These are phyloP conservation scores for Anas flavirostris DNA, from an alignment of 2,797 vertebrate genomes.

Conservation along the genomic window DNA sequence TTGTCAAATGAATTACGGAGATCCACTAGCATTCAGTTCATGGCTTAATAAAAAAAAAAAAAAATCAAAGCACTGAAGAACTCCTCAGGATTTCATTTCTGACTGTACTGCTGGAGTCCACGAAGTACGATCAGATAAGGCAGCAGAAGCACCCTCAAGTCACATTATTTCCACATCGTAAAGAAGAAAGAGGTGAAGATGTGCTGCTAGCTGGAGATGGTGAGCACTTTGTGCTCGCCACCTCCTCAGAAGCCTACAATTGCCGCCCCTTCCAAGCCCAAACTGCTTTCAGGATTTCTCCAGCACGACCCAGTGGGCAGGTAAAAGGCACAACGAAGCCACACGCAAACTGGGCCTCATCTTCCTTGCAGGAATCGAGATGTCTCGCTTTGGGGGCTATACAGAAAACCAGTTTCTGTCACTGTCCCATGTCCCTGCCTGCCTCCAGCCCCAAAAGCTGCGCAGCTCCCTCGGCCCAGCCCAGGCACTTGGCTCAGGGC, in stretches of 20 bases:
- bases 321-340: neutral
- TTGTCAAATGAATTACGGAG: neutral
- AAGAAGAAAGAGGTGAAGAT: neutral
- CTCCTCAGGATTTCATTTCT: neutral
- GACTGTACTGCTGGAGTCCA: neutral
- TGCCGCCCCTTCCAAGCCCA: neutral
- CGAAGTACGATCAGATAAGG: neutral
- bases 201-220: neutral
- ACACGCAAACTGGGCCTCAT: neutral
- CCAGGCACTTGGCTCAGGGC: neutral
- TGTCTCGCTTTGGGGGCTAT: neutral
- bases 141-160: neutral
- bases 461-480: neutral
- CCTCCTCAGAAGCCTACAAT: neutral
- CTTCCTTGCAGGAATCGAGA: neutral
- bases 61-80: neutral
- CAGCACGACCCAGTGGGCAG: slow-evolving; percentile 11
- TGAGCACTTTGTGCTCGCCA: neutral
- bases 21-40: neutral
- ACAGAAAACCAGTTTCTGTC: neutral
- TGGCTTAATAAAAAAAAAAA: neutral
- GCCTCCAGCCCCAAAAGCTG: neutral
- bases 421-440: neutral
- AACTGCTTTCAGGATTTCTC: neutral
- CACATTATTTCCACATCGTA: fast-evolving